Evolutionary conservation across 2,113 vertebrate genomes (phyloP), one percentile per base, ranked within the genome.

Genomic region (Tychaedon coryphoeus): DNA sequence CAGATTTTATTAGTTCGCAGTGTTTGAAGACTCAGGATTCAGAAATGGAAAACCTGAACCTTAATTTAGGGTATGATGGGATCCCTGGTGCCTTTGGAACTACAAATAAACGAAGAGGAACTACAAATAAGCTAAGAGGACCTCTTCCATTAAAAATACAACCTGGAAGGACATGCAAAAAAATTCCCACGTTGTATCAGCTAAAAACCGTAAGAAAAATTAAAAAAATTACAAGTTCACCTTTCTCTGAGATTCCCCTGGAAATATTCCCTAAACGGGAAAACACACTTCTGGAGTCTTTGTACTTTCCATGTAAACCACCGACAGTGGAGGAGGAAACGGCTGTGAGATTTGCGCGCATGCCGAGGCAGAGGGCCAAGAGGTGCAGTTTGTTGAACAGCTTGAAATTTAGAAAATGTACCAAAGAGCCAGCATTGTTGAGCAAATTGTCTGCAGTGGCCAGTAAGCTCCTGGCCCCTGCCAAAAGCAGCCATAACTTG

Each of bases 371-470:
- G 79, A 93, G 56, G 58, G 90, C 92, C 69, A 40, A 42, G 72
- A 92, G 50, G 5, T 96, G 90, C 96, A 93, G 91, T 82, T 76
- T 83, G 70, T 74, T 88, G 75, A 96, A 75, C 79, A 83, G 74
- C 81, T 90, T 87, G 92, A 94, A 73, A 84, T 88, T 88, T 74
- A 92, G 91, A 70, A 97, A 97, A 92, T 58, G 77, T 95, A 97
- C 97, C 97, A 98, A 98, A 98, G 98, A 98, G 53, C 95, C 88
- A 64, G 82, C 92, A 40, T 87, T 98, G 92, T 58, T 98, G 70
- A 94, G 56, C 88, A 96, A 95, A 92, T 96, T 98, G 42, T 97
- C 98, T 74, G n/a, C 85, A 70, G 80, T 98, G 61, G 98, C 98
- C 53, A 95, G 80, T 87, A 97, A 70, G 65, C 93, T 98, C 64